Base-by-base conservation (phyloP, 2,113 vertebrate genomes). In the Nibea coibor region DNA sequence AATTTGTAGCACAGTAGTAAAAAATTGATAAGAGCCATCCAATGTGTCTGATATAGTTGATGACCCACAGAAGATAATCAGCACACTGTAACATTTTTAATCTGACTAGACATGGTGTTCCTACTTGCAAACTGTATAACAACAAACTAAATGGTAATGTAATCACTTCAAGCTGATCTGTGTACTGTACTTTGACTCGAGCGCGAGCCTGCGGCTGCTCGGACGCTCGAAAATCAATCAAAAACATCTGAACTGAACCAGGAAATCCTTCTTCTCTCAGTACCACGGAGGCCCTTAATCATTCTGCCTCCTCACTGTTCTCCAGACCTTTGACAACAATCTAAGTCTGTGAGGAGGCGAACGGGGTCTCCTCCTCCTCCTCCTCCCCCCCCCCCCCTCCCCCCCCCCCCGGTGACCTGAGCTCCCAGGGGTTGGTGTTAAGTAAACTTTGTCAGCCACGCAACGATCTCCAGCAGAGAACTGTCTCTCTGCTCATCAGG, bases 381-480 rank as follows among this genome's bases (percentile, higher is more conserved):
- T 4, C 39, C 63, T 43, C 19, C 42, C 17, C 51, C 75, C 35
- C 81, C 78, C 7, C 31, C n/a, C 45, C 68, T 4, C 39, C 63
- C 19, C 42, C 17, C 51, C 75, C 35, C 81, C 78, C 7, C 31
- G 0, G 16, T 93, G 90, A 93, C 90, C 90, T n/a, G 9, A 45
- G 82, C 87, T 80, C 72, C 71, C 77, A 87, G 89, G 83, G 92
- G 88, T 88, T 81, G 88, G 86, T 85, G 88, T 90, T 90, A 91
- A 91, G 87, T 92, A 93, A 94, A 93, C 92, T 83, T 86, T 91
- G 91, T 87, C 89, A 79, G 85, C 73, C 84, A 75, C 16, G 70
- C 85, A 86, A 81, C 80, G 67, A 90, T 88, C 90, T 90, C 88
- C 92, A 93, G 88, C 89, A 80, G 91, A 88, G 87, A 73, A 48